Evolutionary conservation across 1,140 invertebrate species (phyloP), one percentile per base, ranked within the genome.

Genomic region (Leptinotarsa texana): DNA sequence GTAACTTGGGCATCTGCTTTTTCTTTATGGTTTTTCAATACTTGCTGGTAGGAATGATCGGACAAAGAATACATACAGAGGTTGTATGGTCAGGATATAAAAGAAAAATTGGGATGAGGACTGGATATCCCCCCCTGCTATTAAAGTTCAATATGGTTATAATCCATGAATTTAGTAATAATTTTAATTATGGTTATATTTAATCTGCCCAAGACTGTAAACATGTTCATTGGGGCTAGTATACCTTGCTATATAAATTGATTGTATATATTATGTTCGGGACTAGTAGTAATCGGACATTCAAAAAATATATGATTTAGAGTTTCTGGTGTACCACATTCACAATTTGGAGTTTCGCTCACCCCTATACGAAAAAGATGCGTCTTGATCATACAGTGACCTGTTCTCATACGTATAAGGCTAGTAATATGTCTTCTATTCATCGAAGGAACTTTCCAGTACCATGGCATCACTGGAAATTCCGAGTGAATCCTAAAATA

Each of bases 341-440:
- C 24, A 42, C 72, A 74, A 24, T 65, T 47, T 21, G 63, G 63
- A 68, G 72, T 63, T 33, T 68, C 61, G n/a, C 15, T 67, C 15
- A 68, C 47, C 5, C 51, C 48, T 22, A 74, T 67, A 18, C 51
- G 63, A n/a, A 18, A 57, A 11, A 74, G 24, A 49, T 67, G 63
- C 5, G 22, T 17, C 13, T 47, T 21, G 24, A 15, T 24, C 21
- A 24, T n/a, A 18, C 48, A 66, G 63, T 74, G 72, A 15, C 65
- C 72, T 13, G 65, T 65, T 68, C 72, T 74, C 33, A 74, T 67
- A 33, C 72, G 27, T 22, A 51, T 74, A n/a, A 74, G 48, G 3
- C 49, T 72, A 15, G 71, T 63, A 6, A 72, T 62, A 15, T 42
- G 71, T 61, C 71, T 62, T 62, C 62, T 47, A 22, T 47, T 49